A percentile compares a stretch with the other conserved stretches of the same genome.
phyloP scores from a whole-genome alignment of 2,888 invertebrate species.

The Arrhopalites spinosus region DNA sequence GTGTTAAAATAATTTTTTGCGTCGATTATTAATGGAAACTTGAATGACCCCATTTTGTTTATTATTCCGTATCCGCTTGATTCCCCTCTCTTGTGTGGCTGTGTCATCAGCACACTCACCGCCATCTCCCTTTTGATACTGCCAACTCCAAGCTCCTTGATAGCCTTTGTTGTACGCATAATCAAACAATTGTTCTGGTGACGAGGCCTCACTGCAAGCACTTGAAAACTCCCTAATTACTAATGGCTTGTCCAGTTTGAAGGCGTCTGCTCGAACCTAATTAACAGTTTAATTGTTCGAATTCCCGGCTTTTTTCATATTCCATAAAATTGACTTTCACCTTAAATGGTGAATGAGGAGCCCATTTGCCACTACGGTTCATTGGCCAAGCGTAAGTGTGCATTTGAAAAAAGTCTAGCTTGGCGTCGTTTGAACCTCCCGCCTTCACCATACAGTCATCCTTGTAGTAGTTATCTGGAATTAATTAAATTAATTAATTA shows the following conservation, averaged over 20 bases:
- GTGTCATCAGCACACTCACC: constrained; percentile 53
- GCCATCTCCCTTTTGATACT: constrained; percentile 47
- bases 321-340: background rate
- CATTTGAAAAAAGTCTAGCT: constrained; percentile 57
- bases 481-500: too few relatives aligned
- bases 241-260: constrained; percentile 55
- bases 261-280: constrained; percentile 45
- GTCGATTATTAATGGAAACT: too few relatives aligned
- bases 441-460: constrained; percentile 45
- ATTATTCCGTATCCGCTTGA: constrained; percentile 37
- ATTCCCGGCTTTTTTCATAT: too few relatives aligned
- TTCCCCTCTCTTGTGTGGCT: constrained; percentile 49
- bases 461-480: constrained; percentile 51
- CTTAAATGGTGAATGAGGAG: constrained; percentile 53
- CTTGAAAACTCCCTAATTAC: constrained; percentile 57
- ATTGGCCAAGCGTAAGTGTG: constrained; percentile 56
- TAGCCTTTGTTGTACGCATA: constrained; percentile 53
- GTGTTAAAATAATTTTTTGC: too few relatives aligned
- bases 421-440: constrained; percentile 50
- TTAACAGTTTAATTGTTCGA: background rate
- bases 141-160: constrained; percentile 54
- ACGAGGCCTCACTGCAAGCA: constrained; percentile 47
- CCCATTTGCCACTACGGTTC: constrained; percentile 55
- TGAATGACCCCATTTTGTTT: constrained; percentile 39
- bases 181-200: constrained; percentile 47